Evolutionary conservation across 64 coral and sea anemone species (phyloP), one percentile per base, ranked within the genome.

Genomic region (Montipora capricornis): DNA sequence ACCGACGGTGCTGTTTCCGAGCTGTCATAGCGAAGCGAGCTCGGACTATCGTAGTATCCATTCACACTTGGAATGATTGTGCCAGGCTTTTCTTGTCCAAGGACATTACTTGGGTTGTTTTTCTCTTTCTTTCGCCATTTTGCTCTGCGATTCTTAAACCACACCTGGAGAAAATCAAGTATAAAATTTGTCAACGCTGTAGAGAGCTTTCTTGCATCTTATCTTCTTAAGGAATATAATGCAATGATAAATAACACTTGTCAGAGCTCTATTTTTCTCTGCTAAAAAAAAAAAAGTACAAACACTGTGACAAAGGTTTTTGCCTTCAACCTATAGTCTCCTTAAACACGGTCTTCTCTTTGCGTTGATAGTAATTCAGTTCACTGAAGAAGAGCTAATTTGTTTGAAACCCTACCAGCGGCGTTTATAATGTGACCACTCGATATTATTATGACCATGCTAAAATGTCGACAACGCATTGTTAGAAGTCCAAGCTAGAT

Each of bases 61-160:
- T 97, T 97, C 19, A 97, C 74, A 49, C 88, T 89, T 26, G 89
- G 89, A 75, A 97, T 97, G 83, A 97, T 97, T 5, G 83, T 58
- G 15, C 88, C 90, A 47, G 37, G 73, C 49, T 97, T 97, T 12
- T 97, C 96, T 84, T 95, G 96, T 62, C 93, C 93, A 47, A 95
- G 96, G 29, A 94, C 87, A 24, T 88, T 87, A 9, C 94, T 88
- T 16, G 92, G 94, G 20, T 94, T 99, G 51, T 99, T 99, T 73
- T 96, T 96, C 68, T 99, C 98, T 75, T 96, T 99, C 78, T 99
- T 99, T 78, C 98, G 88, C 98, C 98, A 99, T 86, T 99, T 99
- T 52, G 98, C 98, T 73, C 98, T 80, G 64, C 98, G 84, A 59
- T 99, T 99, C 70, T 99, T 99, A 68, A 99, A 99, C 95, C 98